These are phyloP conservation scores for Sebastes nivosus DNA, from an alignment of 2,797 vertebrate genomes.

Conservation along the genomic window DNA sequence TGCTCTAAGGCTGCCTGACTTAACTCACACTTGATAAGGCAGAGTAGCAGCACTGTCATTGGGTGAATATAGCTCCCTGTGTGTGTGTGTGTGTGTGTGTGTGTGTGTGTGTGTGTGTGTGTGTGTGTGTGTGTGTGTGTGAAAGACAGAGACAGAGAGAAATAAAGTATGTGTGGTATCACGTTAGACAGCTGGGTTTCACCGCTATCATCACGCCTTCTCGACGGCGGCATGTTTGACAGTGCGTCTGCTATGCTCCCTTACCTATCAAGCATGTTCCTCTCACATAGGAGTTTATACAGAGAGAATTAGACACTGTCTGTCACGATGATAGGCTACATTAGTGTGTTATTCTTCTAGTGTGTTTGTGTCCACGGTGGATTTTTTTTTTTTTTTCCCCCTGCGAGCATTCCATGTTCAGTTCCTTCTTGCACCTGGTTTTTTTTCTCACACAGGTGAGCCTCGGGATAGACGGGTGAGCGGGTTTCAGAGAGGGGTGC, in stretches of 20 bases:
- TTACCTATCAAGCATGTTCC: constrained; percentile 68
- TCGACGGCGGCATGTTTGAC: constrained; percentile 69
- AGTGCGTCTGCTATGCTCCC: constrained; percentile 60
- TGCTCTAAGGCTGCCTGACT: constrained; percentile 89
- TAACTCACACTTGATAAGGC: constrained; percentile 64
- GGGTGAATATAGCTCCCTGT: constrained; percentile 21
- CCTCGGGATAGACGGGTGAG: constrained; percentile 48
- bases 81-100: background rate
- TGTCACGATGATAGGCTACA: constrained; percentile 57
- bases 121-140: constrained; percentile 3
- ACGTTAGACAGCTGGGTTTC: constrained; percentile 68
- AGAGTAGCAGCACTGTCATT: constrained; percentile 62
- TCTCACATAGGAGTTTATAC: constrained; percentile 61
- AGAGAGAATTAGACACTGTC: constrained; percentile 66
- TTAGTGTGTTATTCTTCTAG: constrained; percentile 45
- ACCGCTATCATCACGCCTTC: constrained; percentile 64
- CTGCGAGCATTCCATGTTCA: constrained; percentile 41
- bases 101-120: background rate
- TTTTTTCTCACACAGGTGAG: constrained; percentile 67
- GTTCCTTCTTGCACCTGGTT: constrained; percentile 49
- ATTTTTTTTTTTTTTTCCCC: background rate
- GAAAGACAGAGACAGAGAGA: constrained; percentile 11
- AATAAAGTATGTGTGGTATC: constrained; percentile 61
- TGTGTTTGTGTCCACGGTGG: constrained; percentile 31
- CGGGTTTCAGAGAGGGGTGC: constrained; percentile 57